Conservation (phyloP, 2,113 vertebrate species). For the Spea multiplicata region DNA sequence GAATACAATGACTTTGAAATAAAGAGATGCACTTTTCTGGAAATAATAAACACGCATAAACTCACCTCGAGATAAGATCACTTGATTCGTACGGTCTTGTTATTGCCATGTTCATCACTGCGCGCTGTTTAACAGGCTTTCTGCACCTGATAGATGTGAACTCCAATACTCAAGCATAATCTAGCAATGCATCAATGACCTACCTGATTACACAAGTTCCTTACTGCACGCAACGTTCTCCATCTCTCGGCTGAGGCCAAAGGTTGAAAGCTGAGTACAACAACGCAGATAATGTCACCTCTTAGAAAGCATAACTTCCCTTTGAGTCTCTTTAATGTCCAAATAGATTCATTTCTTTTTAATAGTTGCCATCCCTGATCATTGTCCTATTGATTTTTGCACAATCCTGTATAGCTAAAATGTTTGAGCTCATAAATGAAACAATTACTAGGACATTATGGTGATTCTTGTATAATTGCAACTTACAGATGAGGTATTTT, state of each 20-base stretch:
- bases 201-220: conserved; percentile 20
- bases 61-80: conserved; percentile 27
- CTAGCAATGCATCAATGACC: conserved; percentile 33
- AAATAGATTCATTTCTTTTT: not conserved
- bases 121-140: not conserved
- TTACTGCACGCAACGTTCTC: not conserved
- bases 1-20: conserved; percentile 6
- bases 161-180: conserved; percentile 13
- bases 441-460: not conserved
- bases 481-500: not conserved
- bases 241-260: not conserved
- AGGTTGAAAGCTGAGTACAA: not conserved
- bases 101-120: conserved; percentile 33
- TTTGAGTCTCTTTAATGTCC: not conserved
- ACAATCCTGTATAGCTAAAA: not conserved
- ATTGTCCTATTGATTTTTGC: not conserved
- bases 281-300: not conserved
- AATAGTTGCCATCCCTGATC: not conserved
- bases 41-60: conserved; percentile 12
- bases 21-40: not conserved
- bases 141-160: conserved; percentile 28
- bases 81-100: conserved; percentile 4
- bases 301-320: not conserved
- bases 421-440: conserved; percentile 7
- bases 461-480: not conserved